Percentiles rank a stretch among this genome's conserved stretches.
Evolutionary conservation across 2,113 vertebrate species (phyloP).

Genomic region (Peromyscus leucopus): DNA sequence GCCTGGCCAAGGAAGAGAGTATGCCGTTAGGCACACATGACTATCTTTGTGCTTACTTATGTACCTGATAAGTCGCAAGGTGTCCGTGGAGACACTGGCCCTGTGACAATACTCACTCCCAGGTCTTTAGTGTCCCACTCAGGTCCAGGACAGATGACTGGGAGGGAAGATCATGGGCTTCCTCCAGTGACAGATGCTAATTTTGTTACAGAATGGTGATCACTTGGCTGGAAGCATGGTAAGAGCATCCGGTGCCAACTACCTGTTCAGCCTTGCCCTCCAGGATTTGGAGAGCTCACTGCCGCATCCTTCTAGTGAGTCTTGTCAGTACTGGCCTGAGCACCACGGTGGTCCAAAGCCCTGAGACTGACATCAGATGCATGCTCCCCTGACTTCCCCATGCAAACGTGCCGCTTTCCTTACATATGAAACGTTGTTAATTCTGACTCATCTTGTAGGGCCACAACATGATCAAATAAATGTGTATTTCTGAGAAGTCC

Average conservation of each 20-base stretch:
- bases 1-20: background rate
- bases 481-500: background rate
- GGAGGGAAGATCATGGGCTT: background rate
- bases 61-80: background rate
- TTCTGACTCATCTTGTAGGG: background rate
- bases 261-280: background rate
- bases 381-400: background rate
- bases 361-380: too few relatives aligned
- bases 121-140: background rate
- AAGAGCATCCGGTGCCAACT: background rate
- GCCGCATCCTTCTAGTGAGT: background rate
- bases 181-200: constrained; percentile 59
- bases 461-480: background rate
- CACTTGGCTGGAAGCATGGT: constrained; percentile 42
- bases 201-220: accelerated
- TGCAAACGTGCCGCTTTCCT: background rate
- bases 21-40: background rate
- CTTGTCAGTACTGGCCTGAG: accelerated
- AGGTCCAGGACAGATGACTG: background rate
- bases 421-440: background rate
- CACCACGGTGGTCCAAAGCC: background rate
- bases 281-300: background rate
- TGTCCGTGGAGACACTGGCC: constrained; percentile 16
- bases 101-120: background rate
- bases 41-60: background rate